These are phyloP conservation scores for Salvelinus fontinalis DNA, from an alignment of 2,113 vertebrate species.

Conservation along the genomic window DNA sequence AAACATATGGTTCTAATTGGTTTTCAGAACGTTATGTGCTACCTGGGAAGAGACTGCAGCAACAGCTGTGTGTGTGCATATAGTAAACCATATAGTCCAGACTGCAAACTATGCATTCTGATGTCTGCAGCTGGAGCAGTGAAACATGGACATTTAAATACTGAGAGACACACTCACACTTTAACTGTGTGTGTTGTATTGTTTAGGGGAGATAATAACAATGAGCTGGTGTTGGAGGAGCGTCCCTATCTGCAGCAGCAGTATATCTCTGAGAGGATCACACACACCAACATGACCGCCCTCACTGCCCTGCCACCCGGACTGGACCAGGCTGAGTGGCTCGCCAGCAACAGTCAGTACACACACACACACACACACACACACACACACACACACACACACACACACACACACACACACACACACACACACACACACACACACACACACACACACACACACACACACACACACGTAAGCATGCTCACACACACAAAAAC, in stretches of 20 bases:
- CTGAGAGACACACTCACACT: neutral
- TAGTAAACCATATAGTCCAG: neutral
- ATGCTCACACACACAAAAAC: no score
- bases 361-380: neutral
- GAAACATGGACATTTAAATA: neutral
- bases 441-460: no score
- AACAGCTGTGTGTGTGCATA: conserved; percentile 9
- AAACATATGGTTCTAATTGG: no score
- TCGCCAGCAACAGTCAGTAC: conserved; percentile 77
- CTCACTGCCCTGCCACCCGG: conserved; percentile 69
- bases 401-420: no score
- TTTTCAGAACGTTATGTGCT: no score
- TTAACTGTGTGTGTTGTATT: no score
- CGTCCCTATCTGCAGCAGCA: conserved; percentile 69
- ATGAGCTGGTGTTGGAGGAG: conserved; percentile 27
- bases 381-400: no score
- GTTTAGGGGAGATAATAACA: no score
- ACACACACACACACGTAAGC: no score
- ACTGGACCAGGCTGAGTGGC: conserved; percentile 74
- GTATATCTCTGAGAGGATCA: conserved; percentile 64
- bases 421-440: neutral
- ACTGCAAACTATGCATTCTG: neutral
- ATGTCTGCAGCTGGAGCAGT: neutral
- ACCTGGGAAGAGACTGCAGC: conserved; percentile 18
- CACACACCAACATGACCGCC: conserved; percentile 56